A percentile compares a stretch with the other conserved stretches of the same genome.
phyloP scores from a whole-genome alignment of 2,113 vertebrate genomes.

The Choloepus hoffmanni region DNA sequence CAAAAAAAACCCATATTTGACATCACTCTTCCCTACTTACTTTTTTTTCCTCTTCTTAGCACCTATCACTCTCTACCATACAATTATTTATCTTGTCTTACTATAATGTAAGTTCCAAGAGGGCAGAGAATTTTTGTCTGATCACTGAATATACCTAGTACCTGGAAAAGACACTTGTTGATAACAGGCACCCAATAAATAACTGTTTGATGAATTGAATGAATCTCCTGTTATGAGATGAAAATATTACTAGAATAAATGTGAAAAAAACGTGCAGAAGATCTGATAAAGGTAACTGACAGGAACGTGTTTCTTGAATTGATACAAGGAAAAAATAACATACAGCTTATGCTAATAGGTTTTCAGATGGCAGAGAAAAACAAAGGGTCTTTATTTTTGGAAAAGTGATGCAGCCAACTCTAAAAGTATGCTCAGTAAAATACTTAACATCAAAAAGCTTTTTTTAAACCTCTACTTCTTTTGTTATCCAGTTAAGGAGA shows the following conservation, averaged over 20 bases:
- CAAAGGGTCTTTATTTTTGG: background rate
- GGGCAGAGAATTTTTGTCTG: background rate
- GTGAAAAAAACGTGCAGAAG: background rate
- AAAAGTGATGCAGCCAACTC: constrained; percentile 39
- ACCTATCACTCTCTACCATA: constrained; percentile 15
- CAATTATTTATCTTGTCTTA: constrained; percentile 9
- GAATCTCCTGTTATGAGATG: background rate
- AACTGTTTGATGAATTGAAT: constrained; percentile 38
- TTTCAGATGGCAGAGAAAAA: constrained; percentile 41
- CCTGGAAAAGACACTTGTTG: background rate
- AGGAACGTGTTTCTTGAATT: background rate
- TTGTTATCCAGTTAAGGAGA: constrained; percentile 22
- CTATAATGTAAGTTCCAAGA: background rate
- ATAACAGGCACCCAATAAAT: background rate
- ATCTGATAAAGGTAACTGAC: constrained; percentile 21
- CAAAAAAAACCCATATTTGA: background rate
- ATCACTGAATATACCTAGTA: background rate
- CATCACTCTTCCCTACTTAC: background rate
- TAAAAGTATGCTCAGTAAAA: constrained; percentile 47
- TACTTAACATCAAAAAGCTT: background rate
- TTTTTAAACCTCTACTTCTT: background rate
- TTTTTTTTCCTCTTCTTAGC: constrained; percentile 5
- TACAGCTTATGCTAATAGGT: background rate
- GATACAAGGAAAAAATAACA: background rate
- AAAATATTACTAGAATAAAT: constrained; percentile 32